Conservation (phyloP, 2,888 invertebrate species). For the Saturnia japonica region DNA sequence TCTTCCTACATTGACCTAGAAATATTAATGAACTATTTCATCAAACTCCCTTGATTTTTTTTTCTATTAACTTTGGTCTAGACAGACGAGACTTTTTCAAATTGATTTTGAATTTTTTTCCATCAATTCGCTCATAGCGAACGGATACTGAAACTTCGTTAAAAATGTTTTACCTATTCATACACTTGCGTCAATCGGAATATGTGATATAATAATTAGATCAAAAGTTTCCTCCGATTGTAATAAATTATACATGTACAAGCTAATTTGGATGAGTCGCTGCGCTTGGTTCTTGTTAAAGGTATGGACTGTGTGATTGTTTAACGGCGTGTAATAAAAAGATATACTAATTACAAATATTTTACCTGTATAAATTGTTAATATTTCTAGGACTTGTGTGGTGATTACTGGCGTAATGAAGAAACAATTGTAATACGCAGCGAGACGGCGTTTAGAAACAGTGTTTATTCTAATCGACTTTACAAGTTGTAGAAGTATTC, state of each 20-base stretch:
- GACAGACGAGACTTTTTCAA: conserved; percentile 17
- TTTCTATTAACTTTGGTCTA: background rate
- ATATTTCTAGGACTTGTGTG: no score
- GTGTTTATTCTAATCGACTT: no score
- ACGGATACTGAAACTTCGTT: conserved; percentile 18
- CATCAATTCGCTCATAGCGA: conserved; percentile 1
- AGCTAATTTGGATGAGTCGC: conserved; percentile 53
- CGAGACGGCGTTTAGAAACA: no score
- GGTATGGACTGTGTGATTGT: conserved; percentile 27
- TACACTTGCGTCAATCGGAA: conserved; percentile 28
- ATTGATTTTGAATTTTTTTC: conserved; percentile 7
- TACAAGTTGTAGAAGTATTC: no score
- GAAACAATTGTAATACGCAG: no score
- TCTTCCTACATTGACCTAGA: background rate
- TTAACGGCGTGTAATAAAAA: conserved; percentile 10
- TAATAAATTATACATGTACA: conserved; percentile 55
- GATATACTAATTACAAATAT: background rate
- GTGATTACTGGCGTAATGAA: no score
- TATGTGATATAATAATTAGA: conserved; percentile 47
- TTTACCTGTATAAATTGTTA: background rate
- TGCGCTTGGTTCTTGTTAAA: conserved; percentile 45
- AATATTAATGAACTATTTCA: conserved; percentile 8
- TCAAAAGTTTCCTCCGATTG: conserved; percentile 51
- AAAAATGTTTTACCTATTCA: conserved; percentile 22
- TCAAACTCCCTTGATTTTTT: background rate